These are phyloP conservation scores for Ageneiosus marmoratus DNA, from an alignment of 2,113 vertebrate genomes.

Conservation along the genomic window DNA sequence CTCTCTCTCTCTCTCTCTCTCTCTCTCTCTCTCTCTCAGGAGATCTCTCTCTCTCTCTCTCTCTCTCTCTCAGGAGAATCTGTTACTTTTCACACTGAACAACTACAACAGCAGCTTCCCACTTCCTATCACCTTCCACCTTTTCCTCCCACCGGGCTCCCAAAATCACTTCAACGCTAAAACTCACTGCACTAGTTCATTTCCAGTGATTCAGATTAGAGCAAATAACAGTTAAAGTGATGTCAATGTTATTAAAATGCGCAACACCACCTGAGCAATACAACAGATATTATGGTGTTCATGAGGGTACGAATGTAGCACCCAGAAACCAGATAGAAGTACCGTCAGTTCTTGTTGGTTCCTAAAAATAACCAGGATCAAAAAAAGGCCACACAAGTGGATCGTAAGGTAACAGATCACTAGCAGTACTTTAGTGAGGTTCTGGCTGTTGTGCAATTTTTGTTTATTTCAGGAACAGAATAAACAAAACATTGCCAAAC, in stretches of 20 bases:
- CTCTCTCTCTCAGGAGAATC: too few species aligned
- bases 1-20: too few species aligned
- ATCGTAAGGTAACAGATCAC: background rate
- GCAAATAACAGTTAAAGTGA: background rate
- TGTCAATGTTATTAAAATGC: background rate
- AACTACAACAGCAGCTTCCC: background rate
- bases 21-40: too few species aligned
- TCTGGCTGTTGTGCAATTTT: background rate
- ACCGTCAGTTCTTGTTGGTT: background rate
- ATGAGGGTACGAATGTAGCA: background rate
- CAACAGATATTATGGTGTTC: background rate
- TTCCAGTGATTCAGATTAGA: background rate
- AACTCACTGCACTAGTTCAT: too few species aligned
- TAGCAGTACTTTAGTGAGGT: background rate
- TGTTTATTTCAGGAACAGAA: background rate
- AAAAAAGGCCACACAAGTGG: background rate
- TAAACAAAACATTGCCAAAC: too few species aligned
- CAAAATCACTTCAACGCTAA: too few species aligned
- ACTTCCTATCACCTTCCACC: background rate
- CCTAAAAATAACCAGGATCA: background rate
- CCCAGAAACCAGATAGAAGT: background rate
- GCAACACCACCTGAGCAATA: background rate
- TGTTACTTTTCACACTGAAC: too few species aligned
- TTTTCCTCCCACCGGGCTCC: background rate
- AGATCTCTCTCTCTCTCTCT: too few species aligned